Evolutionary conservation across 2,797 vertebrate genomes (phyloP).

Genomic region (Cygnus olor): DNA sequence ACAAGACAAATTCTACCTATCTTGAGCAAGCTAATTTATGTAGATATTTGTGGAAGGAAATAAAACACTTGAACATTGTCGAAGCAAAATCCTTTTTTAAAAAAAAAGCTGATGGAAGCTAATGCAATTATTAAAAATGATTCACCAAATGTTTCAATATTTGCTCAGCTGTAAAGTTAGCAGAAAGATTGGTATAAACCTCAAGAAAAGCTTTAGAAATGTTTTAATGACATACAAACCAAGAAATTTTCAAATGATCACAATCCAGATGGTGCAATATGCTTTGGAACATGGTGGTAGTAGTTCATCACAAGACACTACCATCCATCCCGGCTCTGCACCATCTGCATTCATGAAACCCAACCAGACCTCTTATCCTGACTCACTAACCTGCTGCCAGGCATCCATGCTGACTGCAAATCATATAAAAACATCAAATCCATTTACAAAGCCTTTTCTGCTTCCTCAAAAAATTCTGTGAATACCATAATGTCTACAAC

Average conservation of each 20-base stretch:
- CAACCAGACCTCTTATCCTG: conserved; percentile 20
- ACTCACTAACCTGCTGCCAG: conserved; percentile 43
- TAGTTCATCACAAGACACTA: conserved; percentile 1
- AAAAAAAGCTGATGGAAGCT: background rate
- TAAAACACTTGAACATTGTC: background rate
- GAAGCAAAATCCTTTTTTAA: background rate
- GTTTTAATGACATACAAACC: conserved; percentile 45
- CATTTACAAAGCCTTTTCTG: background rate
- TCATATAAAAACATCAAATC: background rate
- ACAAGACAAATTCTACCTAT: background rate
- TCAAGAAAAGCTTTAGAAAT: conserved; percentile 42
- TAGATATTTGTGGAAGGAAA: background rate
- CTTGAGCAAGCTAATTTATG: background rate
- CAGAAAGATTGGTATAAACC: conserved; percentile 21
- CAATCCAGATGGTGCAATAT: conserved; percentile 60
- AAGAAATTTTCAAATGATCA: conserved; percentile 50
- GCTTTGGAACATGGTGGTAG: conserved; percentile 9
- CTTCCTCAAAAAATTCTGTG: background rate
- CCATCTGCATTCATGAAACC: conserved; percentile 51
- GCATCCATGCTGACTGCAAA: background rate
- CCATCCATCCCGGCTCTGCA: conserved; percentile 43
- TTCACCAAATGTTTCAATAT: conserved; percentile 54
- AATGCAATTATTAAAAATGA: conserved; percentile 38
- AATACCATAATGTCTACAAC: background rate
- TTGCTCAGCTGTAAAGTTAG: conserved; percentile 24